Evolutionary conservation across 64 coral and sea anemone genomes (phyloP).

Genomic region (Montipora sp.): DNA sequence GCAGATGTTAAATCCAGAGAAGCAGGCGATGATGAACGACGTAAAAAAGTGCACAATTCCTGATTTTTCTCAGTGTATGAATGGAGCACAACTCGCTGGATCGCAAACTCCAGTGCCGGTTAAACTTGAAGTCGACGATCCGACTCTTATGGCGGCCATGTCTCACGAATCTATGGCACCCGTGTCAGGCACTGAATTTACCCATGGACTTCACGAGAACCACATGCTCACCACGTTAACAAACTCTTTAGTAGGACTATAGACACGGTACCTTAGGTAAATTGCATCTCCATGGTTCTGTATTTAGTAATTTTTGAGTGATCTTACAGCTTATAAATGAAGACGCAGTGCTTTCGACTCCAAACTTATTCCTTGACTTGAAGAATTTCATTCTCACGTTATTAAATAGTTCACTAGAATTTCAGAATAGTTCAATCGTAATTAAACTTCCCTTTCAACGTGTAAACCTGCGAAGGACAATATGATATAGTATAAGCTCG

Average conservation of each 20-base stretch:
- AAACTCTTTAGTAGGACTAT: slow-evolving; percentile 96
- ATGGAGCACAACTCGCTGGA: slow-evolving; percentile 34
- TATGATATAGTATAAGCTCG: not conserved
- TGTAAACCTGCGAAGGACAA: slow-evolving; percentile 1
- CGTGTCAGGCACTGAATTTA: slow-evolving; percentile 77
- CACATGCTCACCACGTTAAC: slow-evolving; percentile 95
- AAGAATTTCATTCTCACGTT: not conserved
- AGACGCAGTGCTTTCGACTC: not conserved
- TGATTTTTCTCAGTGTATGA: slow-evolving; percentile 87
- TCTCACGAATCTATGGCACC: slow-evolving; percentile 73
- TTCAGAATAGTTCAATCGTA: not conserved
- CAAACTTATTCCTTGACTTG: not conserved
- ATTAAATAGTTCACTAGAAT: slow-evolving; percentile 39
- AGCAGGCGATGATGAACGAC: slow-evolving; percentile 73
- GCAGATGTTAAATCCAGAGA: slow-evolving; percentile 85
- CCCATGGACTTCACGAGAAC: slow-evolving; percentile 85
- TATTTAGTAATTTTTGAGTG: not conserved
- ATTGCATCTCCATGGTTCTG: not conserved
- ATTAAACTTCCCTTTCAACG: not conserved
- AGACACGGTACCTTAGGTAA: slow-evolving; percentile 48
- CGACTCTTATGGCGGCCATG: slow-evolving; percentile 81
- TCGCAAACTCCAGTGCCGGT: slow-evolving; percentile 71
- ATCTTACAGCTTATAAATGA: slow-evolving; percentile 1
- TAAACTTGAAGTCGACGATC: slow-evolving; percentile 90
- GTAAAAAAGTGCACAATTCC: slow-evolving; percentile 84